These are phyloP conservation scores for Eucera pruinosa DNA, from an alignment of 2,888 invertebrate genomes.

Conservation along the genomic window DNA sequence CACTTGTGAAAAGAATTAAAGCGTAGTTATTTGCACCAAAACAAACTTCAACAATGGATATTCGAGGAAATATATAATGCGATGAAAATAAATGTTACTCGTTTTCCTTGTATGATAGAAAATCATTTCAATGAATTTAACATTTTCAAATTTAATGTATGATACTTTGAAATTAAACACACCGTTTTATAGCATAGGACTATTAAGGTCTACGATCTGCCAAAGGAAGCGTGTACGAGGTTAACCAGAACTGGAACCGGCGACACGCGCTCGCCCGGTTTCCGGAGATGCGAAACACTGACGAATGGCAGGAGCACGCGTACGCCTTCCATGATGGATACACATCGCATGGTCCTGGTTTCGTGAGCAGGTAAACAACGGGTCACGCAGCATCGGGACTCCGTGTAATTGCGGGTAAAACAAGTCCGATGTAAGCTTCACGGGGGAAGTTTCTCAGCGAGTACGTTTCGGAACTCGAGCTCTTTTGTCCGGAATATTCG, in stretches of 20 bases:
- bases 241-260: neutral
- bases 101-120: no score
- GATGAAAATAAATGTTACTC: no score
- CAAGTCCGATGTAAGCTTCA: slow-evolving; percentile 37
- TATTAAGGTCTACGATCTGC: neutral
- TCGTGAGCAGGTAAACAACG: slow-evolving; percentile 54
- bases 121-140: no score
- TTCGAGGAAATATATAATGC: no score
- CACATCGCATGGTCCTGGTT: slow-evolving; percentile 20
- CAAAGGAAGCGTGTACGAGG: neutral
- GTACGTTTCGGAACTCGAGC: slow-evolving; percentile 52
- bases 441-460: slow-evolving; percentile 31
- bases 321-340: slow-evolving; percentile 5
- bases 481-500: slow-evolving; percentile 56
- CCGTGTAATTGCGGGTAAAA: slow-evolving; percentile 64
- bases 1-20: no score
- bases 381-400: slow-evolving; percentile 39
- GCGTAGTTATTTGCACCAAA: no score
- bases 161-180: no score
- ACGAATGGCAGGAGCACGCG: slow-evolving; percentile 32
- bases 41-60: no score
- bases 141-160: no score
- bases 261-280: neutral
- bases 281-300: slow-evolving; percentile 16
- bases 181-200: neutral